Conservation (phyloP, 2,113 vertebrate genomes). For the Tupaia tana region DNA sequence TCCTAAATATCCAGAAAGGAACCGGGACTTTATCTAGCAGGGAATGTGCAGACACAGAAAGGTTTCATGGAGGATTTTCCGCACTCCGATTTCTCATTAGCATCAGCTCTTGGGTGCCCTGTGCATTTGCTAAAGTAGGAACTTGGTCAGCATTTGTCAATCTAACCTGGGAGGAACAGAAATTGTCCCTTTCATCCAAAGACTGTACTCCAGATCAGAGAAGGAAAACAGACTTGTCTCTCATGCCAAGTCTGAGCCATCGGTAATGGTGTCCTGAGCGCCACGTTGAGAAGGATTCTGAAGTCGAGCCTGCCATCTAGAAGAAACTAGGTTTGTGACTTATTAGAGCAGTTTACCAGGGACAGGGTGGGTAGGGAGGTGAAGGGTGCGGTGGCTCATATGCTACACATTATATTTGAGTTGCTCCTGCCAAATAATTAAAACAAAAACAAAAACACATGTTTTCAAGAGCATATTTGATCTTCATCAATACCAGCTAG, state of each 20-base stretch:
- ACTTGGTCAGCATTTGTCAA: background rate
- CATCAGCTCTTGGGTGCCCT: background rate
- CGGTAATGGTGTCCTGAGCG: background rate
- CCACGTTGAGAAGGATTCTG: background rate
- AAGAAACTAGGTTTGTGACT: constrained; percentile 20
- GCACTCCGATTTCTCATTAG: background rate
- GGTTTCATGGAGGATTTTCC: background rate
- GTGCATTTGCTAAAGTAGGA: background rate
- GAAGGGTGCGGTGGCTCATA: background rate
- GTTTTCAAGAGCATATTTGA: constrained; percentile 49
- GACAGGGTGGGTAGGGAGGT: background rate
- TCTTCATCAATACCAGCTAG: background rate
- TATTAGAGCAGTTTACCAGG: background rate
- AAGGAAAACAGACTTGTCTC: background rate
- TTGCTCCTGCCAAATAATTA: constrained; percentile 62
- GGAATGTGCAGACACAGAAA: background rate
- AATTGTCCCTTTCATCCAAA: background rate
- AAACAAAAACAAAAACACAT: constrained; percentile 62
- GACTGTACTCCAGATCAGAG: background rate
- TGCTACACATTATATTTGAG: constrained; percentile 42
- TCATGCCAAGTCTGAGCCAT: background rate
- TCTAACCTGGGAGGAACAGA: background rate
- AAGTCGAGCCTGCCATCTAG: background rate
- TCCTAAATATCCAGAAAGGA: background rate
- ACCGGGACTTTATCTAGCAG: background rate